These are phyloP conservation scores for Pithecia hirsuta DNA, from an alignment of 2,797 vertebrate genomes.

Conservation along the genomic window DNA sequence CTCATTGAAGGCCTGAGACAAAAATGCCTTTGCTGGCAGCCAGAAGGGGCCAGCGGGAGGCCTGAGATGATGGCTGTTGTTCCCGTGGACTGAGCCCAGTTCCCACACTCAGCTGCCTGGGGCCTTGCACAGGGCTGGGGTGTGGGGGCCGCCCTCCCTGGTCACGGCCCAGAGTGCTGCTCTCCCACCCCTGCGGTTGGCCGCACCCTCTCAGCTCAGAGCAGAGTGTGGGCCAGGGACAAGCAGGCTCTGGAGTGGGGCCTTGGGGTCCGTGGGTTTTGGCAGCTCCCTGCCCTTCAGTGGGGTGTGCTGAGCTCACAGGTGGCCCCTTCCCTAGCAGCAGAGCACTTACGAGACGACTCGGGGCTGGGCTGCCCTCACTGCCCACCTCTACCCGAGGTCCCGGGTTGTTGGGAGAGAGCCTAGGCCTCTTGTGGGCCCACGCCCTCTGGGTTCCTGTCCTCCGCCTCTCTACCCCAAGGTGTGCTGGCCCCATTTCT, in stretches of 20 bases:
- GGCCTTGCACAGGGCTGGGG: background rate
- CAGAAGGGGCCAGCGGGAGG: background rate
- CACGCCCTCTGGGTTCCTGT: accelerated
- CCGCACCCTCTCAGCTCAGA: background rate
- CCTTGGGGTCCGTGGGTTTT: background rate
- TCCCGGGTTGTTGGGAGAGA: background rate
- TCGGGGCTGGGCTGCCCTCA: background rate
- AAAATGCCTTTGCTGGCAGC: background rate
- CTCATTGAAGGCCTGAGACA: background rate
- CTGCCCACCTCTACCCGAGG: background rate
- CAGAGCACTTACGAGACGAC: background rate
- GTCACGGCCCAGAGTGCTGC: background rate
- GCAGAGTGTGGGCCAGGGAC: too few species aligned
- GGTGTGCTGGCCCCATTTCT: background rate
- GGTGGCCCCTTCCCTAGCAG: background rate
- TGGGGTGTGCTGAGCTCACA: background rate
- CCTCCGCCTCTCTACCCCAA: background rate
- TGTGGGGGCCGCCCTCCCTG: accelerated
- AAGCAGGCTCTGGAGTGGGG: background rate
- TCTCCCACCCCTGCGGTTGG: background rate
- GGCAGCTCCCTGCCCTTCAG: background rate
- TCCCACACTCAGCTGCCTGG: background rate
- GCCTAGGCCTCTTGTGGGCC: background rate
- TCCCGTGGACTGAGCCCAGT: accelerated
- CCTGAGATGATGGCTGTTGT: background rate